Base-by-base conservation (phyloP, 2,113 vertebrate genomes). In the Dolichotis patagonum region DNA sequence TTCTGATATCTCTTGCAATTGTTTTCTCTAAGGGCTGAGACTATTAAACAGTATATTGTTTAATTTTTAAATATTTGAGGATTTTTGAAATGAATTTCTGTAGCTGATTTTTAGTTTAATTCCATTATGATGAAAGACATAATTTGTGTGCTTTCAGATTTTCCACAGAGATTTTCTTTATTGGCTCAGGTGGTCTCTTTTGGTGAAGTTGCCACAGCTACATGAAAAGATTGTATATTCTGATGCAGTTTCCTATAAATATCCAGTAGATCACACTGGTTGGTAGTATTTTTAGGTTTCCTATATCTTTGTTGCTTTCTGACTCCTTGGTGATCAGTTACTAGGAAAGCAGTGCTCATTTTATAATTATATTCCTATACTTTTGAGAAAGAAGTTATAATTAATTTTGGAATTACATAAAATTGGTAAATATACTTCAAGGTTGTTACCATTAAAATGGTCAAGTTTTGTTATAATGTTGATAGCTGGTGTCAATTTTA, bases 351-450 rank as follows among this genome's bases (percentile, higher is more conserved):
- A 60, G 41, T 92, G 7, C 63, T 87, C 7, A 84, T 86, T 83
- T 93, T 71, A 92, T 71, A 96, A 80, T 30, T 38, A 16, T 28
- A 96, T 35, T 65, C 35, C 49, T 38, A 43, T 17, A 88, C 43
- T 91, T 91, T 95, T 91, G 4, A 46, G 92, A 94, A 87, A 58
- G 54, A 96, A 19, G 32, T 0, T 26, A 62, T 73, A 67, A 0
- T 56, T 80, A 80, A 43, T 80, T 96, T 80, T 91, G 58, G n/a
- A 81, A 82, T 73, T 88, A 94, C 35, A 84, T 86, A 82, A 93
- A 95, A 88, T 13, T 38, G 26, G n/a, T 84, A 92, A 84, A 43
- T 22, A 88, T 67, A 46, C 86, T 97, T 80, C 81, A 41, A 60
- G 85, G 67, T 58, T 88, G 30, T 85, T 78, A 84, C 20, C 54